A percentile compares a stretch with the other conserved stretches of the same genome.
Conservation (phyloP, 2,113 vertebrate species). For the mouse (Mus musculus) region GRCm39 chr13:91850501-91851000, state of each 20-base stretch:
- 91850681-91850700: conserved; percentile 7
- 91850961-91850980: conserved; percentile 11
- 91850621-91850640: neutral
- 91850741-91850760: neutral
- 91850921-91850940: neutral
- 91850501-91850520: conserved; percentile 30
- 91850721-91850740: neutral
- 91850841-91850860: conserved; percentile 59
- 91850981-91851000: conserved; percentile 23
- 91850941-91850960: conserved; percentile 11
- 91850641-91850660: neutral
- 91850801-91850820: conserved; percentile 68
- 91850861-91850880: conserved; percentile 41
- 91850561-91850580: neutral
- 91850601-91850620: neutral
- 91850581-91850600: neutral
- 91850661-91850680: conserved; percentile 32
- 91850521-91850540: neutral
- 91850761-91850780: conserved; percentile 48
- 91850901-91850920: neutral
- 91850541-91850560: conserved; percentile 45
- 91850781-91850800: conserved; percentile 19
- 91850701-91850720: conserved; percentile 13
- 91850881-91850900: neutral
- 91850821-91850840: conserved; percentile 62